These are phyloP conservation scores for Willisornis vidua DNA, from an alignment of 2,113 vertebrate species.

Conservation along the genomic window DNA sequence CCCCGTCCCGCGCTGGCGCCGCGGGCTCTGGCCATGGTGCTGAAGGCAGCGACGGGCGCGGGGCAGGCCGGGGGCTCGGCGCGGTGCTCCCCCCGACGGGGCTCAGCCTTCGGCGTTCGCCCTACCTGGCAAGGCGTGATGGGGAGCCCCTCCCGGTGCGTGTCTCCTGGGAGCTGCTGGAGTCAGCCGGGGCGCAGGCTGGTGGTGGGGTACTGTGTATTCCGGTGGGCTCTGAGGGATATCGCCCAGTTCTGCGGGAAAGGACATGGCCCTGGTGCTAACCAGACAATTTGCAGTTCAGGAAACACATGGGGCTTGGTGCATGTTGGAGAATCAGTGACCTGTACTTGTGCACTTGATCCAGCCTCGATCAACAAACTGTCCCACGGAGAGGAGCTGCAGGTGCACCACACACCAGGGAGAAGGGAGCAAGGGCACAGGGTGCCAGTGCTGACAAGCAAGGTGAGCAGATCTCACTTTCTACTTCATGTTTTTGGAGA, in stretches of 20 bases:
- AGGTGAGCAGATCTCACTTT: neutral
- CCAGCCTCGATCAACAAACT: neutral
- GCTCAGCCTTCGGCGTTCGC: neutral
- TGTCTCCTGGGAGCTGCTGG: neutral
- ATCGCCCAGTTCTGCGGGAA: accelerated
- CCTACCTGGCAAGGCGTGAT: accelerated
- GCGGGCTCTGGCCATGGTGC: constrained; percentile 38
- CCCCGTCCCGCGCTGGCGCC: neutral
- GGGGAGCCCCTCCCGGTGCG: neutral
- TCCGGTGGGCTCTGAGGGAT: neutral
- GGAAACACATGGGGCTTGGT: accelerated
- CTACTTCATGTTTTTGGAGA: neutral
- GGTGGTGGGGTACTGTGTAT: accelerated
- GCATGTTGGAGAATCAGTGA: neutral
- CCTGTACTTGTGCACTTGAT: neutral
- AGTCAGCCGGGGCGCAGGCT: accelerated
- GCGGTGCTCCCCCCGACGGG: accelerated
- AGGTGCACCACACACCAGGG: accelerated
- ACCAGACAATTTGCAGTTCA: neutral
- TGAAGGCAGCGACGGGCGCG: neutral
- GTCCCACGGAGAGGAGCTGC: neutral
- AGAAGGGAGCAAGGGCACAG: neutral
- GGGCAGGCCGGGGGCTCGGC: neutral
- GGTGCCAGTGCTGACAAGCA: neutral
- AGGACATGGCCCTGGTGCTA: neutral